Evolutionary conservation across 2,888 invertebrate species (phyloP), one percentile per base, ranked within the genome.

Genomic region (Willowsia nigromaculata): DNA sequence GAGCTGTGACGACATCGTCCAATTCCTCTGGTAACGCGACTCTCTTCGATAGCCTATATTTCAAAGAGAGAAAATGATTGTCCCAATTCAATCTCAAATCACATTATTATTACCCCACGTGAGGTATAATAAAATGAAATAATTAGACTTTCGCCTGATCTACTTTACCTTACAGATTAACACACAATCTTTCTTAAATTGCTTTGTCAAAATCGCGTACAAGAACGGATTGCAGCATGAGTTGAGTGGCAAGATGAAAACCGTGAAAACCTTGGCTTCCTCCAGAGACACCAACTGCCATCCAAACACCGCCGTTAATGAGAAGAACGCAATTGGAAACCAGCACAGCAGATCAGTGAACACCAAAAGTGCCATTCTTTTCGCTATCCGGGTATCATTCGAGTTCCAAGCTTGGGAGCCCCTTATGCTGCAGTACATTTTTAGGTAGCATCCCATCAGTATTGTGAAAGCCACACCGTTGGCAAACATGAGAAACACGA

Each of bases 291-390:
- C 97, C 76, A 99, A 95, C 90, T 97, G 98, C 91, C 97, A 95
- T 11, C 99, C 99, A 94, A 98, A 97, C 7, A 98, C 97, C 22
- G 99, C 98, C 0, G 98, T 98, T 50, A 99, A 95, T 6, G 98
- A 97, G 94, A 98, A 98, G 94, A 99, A 98, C 0, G 99, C 98
- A 91, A 99, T 98, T 0, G 99, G 99, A 2, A 98, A 98, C 99
- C 99, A 99, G 94, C 99, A 99, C 71, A 99, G 95, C 93, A 99
- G 98, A 94, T 99, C 99, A 0, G 99, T 99, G 94, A 99, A 98
- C 1, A 99, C 99, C 86, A 99, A 95, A 62, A 99, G 94, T 0
- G 99, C 98, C 99, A 99, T 99, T 56, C 98, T 95, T 94, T 98
- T 98, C 62, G 99, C 99, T 93, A 99, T 98, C 83, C 98, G 95